Evolutionary conservation across 2,797 vertebrate genomes (phyloP), one percentile per base, ranked within the genome.

Genomic region (Dallia pectoralis): DNA sequence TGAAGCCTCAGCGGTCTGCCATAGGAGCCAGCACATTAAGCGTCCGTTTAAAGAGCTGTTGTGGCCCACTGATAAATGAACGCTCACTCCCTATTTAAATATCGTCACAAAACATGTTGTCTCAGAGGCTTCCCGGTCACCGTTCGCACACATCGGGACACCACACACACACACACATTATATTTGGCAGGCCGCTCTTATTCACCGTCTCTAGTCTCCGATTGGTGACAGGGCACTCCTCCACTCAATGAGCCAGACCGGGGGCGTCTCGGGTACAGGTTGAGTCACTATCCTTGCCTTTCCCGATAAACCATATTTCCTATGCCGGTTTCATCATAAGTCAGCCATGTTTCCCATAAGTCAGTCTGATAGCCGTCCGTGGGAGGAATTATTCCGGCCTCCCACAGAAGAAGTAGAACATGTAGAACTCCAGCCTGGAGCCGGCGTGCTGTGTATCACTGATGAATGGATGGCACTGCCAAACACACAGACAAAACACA

Each of bases 251-350:
- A 77, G 69, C n/a, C n/a, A n/a, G n/a, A n/a, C n/a, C n/a, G n/a
- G n/a, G n/a, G n/a, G n/a, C n/a, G n/a, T 86, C 83, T 87, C 85
- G 88, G 87, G 79, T 85, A 85, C 86, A 78, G 80, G 86, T 87
- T 92, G 88, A 91, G 90, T 93, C 92, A 92, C 82, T 53, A 27
- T 22, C 18, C 82, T 87, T 84, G 80, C 75, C 82, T 78, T 63
- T 75, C 79, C 67, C 72, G 44, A 74, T 80, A 61, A 61, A 81
- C 82, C 74, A 77, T 78, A 83, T 84, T 88, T 89, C 89, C 84
- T 79, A n/a, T n/a, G n/a, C n/a, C n/a, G n/a, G n/a, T n/a, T n/a
- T n/a, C n/a, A n/a, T 36, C 3, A 11, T 12, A 1, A 14, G 40
- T 1, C 40, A 3, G 40, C 14, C 40, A 44, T 76, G 76, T 73